These are phyloP conservation scores for Polylopha cassiicola DNA, from an alignment of 2,888 invertebrate species.

Conservation along the genomic window DNA sequence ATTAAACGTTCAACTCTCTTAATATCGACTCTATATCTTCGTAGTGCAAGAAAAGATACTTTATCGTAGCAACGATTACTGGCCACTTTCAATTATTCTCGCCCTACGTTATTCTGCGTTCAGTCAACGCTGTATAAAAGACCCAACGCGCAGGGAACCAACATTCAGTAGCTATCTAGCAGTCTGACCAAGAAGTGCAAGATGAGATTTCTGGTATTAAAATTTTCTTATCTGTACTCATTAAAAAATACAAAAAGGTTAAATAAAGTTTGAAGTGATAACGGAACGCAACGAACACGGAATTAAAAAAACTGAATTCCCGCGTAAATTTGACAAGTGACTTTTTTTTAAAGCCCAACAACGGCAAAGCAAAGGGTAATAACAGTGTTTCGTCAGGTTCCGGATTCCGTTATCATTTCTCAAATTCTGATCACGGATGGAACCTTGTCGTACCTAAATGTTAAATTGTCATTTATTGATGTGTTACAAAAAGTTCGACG, in stretches of 20 bases:
- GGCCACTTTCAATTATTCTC: constrained; percentile 49
- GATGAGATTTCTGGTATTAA: constrained; percentile 74
- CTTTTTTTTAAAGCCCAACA: constrained; percentile 1
- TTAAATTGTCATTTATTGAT: constrained; percentile 1
- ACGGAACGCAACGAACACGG: constrained; percentile 16
- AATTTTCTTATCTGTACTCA: constrained; percentile 33
- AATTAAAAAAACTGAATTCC: constrained; percentile 11
- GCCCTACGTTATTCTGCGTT: constrained; percentile 32
- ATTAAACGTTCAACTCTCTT: constrained; percentile 7
- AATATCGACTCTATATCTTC: constrained; percentile 16
- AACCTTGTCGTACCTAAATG: constrained; percentile 19
- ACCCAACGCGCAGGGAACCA: constrained; percentile 36
- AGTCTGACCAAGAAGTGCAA: constrained; percentile 72
- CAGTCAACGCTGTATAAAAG: constrained; percentile 60
- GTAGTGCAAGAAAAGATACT: constrained; percentile 19
- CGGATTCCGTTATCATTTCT: constrained; percentile 17
- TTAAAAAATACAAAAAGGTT: constrained; percentile 20
- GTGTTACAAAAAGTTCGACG: constrained; percentile 4
- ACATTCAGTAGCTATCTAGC: constrained; percentile 73
- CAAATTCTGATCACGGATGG: constrained; percentile 7
- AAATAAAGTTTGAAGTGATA: constrained; percentile 26
- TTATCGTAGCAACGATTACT: constrained; percentile 33
- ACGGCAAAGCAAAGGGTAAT: not conserved
- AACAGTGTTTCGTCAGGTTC: constrained; percentile 12
- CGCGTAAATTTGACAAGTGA: constrained; percentile 18